Evolutionary conservation across 1,140 invertebrate genomes (phyloP), one percentile per base, ranked within the genome.

Genomic region (Macrobrachium rosenbergii): DNA sequence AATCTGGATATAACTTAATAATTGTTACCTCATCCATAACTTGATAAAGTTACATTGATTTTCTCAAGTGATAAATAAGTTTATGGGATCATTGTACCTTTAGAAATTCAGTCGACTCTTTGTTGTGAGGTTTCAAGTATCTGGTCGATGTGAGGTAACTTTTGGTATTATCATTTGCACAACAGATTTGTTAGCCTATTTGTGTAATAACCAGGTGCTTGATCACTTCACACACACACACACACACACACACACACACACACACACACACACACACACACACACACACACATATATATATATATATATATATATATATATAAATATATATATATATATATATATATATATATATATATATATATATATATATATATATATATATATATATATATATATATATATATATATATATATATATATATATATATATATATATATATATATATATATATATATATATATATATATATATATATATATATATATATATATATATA

Each of bases 231-330:
- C n/a, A 69, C n/a, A 69, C n/a, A 69, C 14, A 69, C 67, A 23
- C n/a, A 69, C 14, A n/a, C n/a, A 69, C n/a, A 69, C 67, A 69
- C 67, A 69, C 64, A 69, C 67, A 69, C 67, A 69, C 67, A 69
- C 67, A 69, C 67, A 69, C 67, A 69, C 67, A 69, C 67, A 69
- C n/a, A 69, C n/a, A 69, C n/a, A 69, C n/a, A 69, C n/a, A 69
- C n/a, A 69, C 8, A 69, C 8, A 69, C 8, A 69, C 8, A 69
- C 8, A 69, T 21, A 69, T 21, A 69, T 21, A 69, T 21, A 21
- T 69, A 21, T 23, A 21, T 69, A 21, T 69, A 17, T 69, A 21
- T 69, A 69, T 69, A 69, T 69, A 69, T 69, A 69, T 69, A 69
- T 69, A 69, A 23, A 67, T 67, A 67, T 67, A 67, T 67, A 67